Percentiles rank a stretch among this genome's conserved stretches.
Conservation (phyloP, 1,140 invertebrate genomes). For the Tachypleus tridentatus region DNA sequence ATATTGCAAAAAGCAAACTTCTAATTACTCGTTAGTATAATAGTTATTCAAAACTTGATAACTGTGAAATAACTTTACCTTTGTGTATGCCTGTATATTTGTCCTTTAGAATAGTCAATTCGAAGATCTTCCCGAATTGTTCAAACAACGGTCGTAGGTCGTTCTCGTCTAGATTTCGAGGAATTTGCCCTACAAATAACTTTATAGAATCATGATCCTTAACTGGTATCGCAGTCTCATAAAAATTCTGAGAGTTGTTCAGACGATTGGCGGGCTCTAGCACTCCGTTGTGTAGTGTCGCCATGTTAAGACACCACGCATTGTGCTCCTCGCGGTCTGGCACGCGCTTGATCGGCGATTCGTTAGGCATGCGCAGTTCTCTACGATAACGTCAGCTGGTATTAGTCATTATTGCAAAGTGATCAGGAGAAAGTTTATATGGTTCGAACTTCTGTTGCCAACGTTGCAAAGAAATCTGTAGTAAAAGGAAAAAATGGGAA, state of each 20-base stretch:
- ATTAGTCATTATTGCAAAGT: no score
- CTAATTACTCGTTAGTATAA: no score
- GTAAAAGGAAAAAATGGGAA: no score
- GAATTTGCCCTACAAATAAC: conserved; percentile 84
- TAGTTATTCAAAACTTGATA: no score
- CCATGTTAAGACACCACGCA: conserved; percentile 15
- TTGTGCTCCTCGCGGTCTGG: conserved; percentile 9
- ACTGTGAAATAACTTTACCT: conserved; percentile 42
- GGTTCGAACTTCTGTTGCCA: no score
- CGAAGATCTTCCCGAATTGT: conserved; percentile 84
- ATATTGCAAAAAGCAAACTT: no score
- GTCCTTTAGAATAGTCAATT: conserved; percentile 83
- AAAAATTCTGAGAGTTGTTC: not conserved
- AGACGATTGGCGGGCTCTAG: conserved; percentile 6
- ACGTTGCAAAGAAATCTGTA: no score
- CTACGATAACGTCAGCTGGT: no score
- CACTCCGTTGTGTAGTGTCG: conserved; percentile 20
- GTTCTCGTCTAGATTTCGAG: conserved; percentile 74
- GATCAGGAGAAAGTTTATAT: no score
- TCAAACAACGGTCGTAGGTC: conserved; percentile 82
- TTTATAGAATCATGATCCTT: conserved; percentile 56
- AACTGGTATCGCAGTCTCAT: conserved; percentile 1
- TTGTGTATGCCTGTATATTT: conserved; percentile 89
- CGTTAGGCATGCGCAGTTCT: no score
- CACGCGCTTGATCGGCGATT: no score